Evolutionary conservation across 2,888 invertebrate species (phyloP), one percentile per base, ranked within the genome.

Genomic region (Leptinotarsa juncta): DNA sequence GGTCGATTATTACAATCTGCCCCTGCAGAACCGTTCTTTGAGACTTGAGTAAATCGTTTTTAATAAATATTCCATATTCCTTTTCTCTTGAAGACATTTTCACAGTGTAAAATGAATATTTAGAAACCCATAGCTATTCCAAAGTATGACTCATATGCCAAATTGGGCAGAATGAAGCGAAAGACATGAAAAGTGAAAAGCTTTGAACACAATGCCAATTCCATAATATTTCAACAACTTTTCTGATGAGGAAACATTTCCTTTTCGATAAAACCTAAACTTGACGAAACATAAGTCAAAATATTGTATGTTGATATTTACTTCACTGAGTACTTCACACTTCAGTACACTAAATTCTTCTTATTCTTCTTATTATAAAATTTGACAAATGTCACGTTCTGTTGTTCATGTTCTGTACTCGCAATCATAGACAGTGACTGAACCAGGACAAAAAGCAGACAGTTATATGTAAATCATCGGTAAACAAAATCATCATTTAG

Each of bases 1-100:
- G 81, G 70, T 87, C 87, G 51, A 88, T 83, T 78, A 84, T 85
- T 26, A 87, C 86, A 62, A 88, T 84, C 70, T 85, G 85, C 4
- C 88, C 88, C 60, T 87, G 76, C 18, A 88, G 78, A 3, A 82
- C 86, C 10, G 88, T 88, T 75, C 86, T 82, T 68, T 83, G 82
- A n/a, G 71, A 72, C 18, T 77, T 83, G 51, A 86, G 71, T 67
- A 86, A 67, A 23, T 81, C 84, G 76, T 86, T 86, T 42, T 81
- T 73, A 14, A 79, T 81, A 48, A 86, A 83, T 72, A 86, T 83
- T 50, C 84, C 86, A 79, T 82, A 85, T 68, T 80, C 78, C 70
- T 76, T 81, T 60, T 83, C 83, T 77, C 81, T 84, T 10, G 82
- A 80, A 73, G 70, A 78, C 82, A 82, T 83, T 77, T 81, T 65